A percentile compares a stretch with the other conserved stretches of the same genome.
Conservation (phyloP, 2,113 vertebrate species). For the Phoxinus phoxinus region DNA sequence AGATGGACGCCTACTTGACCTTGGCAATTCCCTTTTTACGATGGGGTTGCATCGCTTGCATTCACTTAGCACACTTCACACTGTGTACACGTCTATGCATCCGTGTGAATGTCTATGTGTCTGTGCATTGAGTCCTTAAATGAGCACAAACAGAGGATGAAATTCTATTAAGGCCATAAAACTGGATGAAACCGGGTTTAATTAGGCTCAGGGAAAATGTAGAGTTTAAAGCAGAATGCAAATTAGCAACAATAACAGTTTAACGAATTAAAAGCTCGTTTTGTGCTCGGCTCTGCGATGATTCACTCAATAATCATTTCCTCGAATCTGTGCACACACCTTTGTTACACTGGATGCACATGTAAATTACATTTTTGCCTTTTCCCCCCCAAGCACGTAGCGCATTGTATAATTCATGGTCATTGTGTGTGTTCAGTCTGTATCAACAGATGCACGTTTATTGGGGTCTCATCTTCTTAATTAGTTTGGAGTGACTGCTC, state of each 20-base stretch:
- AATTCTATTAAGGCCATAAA: conserved; percentile 32
- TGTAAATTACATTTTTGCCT: conserved; percentile 1
- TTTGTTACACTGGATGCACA: neutral
- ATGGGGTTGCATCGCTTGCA: conserved; percentile 41
- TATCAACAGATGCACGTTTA: conserved; percentile 8
- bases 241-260: conserved; percentile 44
- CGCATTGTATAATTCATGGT: neutral
- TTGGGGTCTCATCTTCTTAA: neutral
- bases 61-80: neutral
- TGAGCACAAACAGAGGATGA: conserved; percentile 43
- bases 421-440: neutral
- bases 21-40: conserved; percentile 61
- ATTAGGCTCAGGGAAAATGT: conserved; percentile 43
- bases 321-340: neutral
- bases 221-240: conserved; percentile 41
- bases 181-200: conserved; percentile 41
- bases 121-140: conserved; percentile 20
- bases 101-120: neutral
- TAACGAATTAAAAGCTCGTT: conserved; percentile 46
- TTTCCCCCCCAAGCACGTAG: neutral
- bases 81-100: neutral
- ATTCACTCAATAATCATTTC: conserved; percentile 29
- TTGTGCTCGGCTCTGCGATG: conserved; percentile 33
- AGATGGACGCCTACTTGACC: conserved; percentile 69
- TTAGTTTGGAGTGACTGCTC: conserved; percentile 41